Percentiles rank a stretch among this genome's conserved stretches.
Conservation (phyloP, 2,888 invertebrate genomes). For the Leucophenga montana region DNA sequence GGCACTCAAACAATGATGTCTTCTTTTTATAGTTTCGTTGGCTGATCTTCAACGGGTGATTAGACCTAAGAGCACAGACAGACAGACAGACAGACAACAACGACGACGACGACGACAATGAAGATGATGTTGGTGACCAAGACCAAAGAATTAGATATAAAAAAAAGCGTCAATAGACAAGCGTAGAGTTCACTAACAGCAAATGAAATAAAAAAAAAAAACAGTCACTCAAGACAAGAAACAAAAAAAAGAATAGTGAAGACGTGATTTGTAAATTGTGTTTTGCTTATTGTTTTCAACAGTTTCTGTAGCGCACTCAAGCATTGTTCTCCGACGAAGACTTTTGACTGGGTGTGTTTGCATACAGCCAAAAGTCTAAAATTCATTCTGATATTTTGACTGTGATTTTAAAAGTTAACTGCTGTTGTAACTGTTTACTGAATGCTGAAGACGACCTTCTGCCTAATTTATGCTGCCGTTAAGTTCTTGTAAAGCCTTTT, state of each 20-base stretch:
- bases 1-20: background rate
- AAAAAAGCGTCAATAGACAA: background rate
- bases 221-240: background rate
- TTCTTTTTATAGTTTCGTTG: slow-evolving; percentile 7
- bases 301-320: no score
- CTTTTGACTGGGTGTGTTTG: slow-evolving; percentile 5
- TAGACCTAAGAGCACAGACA: slow-evolving; percentile 9
- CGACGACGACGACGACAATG: background rate
- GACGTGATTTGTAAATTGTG: slow-evolving; percentile 17
- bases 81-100: background rate
- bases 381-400: background rate
- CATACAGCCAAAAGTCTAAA: background rate
- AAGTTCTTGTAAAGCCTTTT: background rate
- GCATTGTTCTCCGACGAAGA: background rate
- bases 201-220: background rate
- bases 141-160: background rate
- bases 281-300: background rate
- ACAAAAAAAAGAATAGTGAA: background rate
- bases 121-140: no score
- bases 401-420: background rate
- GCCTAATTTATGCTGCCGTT: slow-evolving; percentile 17
- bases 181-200: slow-evolving; percentile 17
- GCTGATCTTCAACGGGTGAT: slow-evolving; percentile 21
- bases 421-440: slow-evolving; percentile 16
- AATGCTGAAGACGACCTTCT: slow-evolving; percentile 7